Evolutionary conservation across 2,113 vertebrate species (phyloP).

Genomic region (Bos javanicus): DNA sequence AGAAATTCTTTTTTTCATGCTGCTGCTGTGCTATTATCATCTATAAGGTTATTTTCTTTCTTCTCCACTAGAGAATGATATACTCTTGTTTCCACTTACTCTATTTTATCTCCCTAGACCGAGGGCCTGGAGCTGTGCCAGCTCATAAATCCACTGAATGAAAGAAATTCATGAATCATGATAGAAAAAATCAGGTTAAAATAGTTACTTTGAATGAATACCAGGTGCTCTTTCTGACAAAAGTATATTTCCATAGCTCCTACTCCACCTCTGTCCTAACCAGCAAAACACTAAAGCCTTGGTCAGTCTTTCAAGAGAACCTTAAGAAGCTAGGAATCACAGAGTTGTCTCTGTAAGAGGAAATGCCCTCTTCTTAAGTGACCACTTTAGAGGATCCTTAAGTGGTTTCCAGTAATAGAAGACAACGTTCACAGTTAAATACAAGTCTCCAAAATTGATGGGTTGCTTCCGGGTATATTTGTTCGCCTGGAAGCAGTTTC

Average conservation of each 20-base stretch:
- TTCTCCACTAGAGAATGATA: not conserved
- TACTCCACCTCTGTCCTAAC: accelerated
- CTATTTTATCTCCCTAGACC: not conserved
- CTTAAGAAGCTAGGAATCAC: constrained; percentile 2
- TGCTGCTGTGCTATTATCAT: not conserved
- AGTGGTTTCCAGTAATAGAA: constrained; percentile 67
- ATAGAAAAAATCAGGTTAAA: not conserved
- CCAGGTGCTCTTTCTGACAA: not conserved
- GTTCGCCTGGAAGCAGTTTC: constrained; percentile 37
- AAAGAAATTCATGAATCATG: not conserved
- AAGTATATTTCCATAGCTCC: not conserved
- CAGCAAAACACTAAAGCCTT: not conserved
- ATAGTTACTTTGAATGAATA: constrained; percentile 1
- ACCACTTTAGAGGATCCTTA: constrained; percentile 70
- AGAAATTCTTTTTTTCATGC: not conserved
- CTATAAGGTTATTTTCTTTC: not conserved
- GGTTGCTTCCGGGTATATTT: constrained; percentile 27
- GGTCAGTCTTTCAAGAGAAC: not conserved
- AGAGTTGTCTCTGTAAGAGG: constrained; percentile 45
- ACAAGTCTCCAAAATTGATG: constrained; percentile 3
- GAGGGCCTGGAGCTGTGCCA: not conserved
- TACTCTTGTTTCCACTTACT: not conserved
- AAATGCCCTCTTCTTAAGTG: constrained; percentile 66
- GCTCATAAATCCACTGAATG: not conserved
- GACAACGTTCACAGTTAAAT: constrained; percentile 48